Base-by-base conservation (phyloP, 2,113 vertebrate genomes). In the Eptesicus fuscus region DNA sequence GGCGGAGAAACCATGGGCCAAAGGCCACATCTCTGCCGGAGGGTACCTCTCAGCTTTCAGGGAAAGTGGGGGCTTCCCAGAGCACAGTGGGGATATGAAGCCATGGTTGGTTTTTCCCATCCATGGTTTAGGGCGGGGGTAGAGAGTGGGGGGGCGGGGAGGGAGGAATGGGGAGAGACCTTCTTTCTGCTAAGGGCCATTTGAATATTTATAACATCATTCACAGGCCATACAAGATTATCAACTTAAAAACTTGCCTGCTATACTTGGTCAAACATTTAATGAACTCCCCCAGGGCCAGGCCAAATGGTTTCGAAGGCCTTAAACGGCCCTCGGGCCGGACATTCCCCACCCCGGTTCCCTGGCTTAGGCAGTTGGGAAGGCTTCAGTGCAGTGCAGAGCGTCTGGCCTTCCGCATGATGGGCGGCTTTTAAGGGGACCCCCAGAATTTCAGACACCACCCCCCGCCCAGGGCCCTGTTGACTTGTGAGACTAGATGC, bases 321-420 rank as follows among this genome's bases (percentile, higher is more conserved):
- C 4, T 61, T 61, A 25, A 59, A 5, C 25, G 10, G 59, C 59
- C 59, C 59, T 61, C 59, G 4, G 25, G 59, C 59, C 4, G 1
- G 59, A 61, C 59, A 4, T 61, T 61, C 23, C 59, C 59, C 23
- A 61, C 59, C 59, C 23, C 4, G 4, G 25, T 25, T 10, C 44
- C 44, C 63, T 44, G 8, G 1, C 30, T 8, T 11, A 56, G 73
- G 12, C 10, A 30, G 7, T 5, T 30, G 53, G 56, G 28, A 56
- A 85, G 79, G 40, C 10, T 10, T 42, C 14, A 10, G 4, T 14
- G 16, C 11, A 13, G 4, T 9, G 16, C 47, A 18, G 10, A 63
- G 18, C 67, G 42, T 28, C 0, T 4, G 32, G 61, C 16, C 61
- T 86, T 51, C 47, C n/a, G 1, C 0, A 0, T 7, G 22, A 2